Conservation (phyloP, 2,797 vertebrate species). For the Anabacerthia variegaticeps region DNA sequence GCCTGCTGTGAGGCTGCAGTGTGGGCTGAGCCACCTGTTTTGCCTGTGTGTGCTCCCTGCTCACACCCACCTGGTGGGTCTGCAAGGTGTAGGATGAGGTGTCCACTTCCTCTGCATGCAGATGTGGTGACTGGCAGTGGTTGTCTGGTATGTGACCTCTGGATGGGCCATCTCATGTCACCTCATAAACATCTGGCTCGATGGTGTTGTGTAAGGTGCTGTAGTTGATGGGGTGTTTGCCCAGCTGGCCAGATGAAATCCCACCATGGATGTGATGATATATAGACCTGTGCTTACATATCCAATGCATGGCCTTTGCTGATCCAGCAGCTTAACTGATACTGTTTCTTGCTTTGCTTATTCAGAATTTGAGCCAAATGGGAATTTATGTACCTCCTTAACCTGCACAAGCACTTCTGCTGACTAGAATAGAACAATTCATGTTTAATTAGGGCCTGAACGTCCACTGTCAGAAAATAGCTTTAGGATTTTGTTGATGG, state of each 20-base stretch:
- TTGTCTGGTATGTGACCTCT: background rate
- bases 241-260: background rate
- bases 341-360: background rate
- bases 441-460: background rate
- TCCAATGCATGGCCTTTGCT: rapidly evolving
- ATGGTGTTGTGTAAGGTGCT: background rate
- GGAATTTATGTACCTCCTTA: background rate
- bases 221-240: background rate
- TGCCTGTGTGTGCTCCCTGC: background rate
- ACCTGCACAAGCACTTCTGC: background rate
- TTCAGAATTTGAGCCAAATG: background rate
- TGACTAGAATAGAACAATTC: background rate
- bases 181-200: rapidly evolving
- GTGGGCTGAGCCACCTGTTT: rapidly evolving
- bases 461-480: background rate
- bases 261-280: background rate
- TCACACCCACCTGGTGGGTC: background rate
- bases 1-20: background rate
- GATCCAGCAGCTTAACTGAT: background rate
- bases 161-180: background rate
- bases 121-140: background rate
- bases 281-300: rapidly evolving
- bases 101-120: background rate
- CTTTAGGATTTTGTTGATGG: background rate
- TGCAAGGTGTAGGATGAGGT: background rate